phyloP scores from a whole-genome alignment of 1,140 invertebrate genomes.

The Leptinotarsa undecemlineata region DNA sequence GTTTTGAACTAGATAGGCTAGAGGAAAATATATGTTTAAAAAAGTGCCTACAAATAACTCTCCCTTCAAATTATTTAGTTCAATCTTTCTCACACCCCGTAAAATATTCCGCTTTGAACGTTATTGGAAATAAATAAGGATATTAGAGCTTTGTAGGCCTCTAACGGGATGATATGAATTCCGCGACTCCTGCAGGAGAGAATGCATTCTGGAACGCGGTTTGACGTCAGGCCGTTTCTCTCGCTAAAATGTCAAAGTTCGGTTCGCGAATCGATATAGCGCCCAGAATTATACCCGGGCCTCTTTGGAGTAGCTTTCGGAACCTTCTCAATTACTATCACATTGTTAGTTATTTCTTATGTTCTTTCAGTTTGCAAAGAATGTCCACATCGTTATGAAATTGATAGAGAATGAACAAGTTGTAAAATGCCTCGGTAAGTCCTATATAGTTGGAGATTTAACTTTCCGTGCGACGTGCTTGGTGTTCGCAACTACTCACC shows the following conservation, averaged over 20 bases:
- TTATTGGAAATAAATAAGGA: not conserved
- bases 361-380: not conserved
- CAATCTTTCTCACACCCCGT: too few species aligned
- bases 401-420: not conserved
- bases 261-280: constrained; percentile 13
- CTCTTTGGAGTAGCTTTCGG: constrained; percentile 9
- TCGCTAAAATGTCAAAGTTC: constrained; percentile 21
- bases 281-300: constrained; percentile 17
- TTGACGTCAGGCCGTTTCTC: constrained; percentile 13
- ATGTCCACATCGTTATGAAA: not conserved
- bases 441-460: too few species aligned
- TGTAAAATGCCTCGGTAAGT: too few species aligned
- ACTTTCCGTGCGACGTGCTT: too few species aligned
- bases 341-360: not conserved
- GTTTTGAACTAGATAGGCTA: too few species aligned
- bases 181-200: constrained; percentile 12
- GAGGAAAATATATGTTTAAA: too few species aligned
- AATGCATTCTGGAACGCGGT: constrained; percentile 8
- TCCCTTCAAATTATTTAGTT: too few species aligned
- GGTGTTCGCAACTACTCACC: too few species aligned
- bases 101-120: too few species aligned
- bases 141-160: not conserved
- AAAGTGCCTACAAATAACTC: too few species aligned
- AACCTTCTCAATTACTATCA: not conserved
- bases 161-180: not conserved